These are phyloP conservation scores for Pluvialis apricaria DNA, from an alignment of 2,113 vertebrate species.

Conservation along the genomic window DNA sequence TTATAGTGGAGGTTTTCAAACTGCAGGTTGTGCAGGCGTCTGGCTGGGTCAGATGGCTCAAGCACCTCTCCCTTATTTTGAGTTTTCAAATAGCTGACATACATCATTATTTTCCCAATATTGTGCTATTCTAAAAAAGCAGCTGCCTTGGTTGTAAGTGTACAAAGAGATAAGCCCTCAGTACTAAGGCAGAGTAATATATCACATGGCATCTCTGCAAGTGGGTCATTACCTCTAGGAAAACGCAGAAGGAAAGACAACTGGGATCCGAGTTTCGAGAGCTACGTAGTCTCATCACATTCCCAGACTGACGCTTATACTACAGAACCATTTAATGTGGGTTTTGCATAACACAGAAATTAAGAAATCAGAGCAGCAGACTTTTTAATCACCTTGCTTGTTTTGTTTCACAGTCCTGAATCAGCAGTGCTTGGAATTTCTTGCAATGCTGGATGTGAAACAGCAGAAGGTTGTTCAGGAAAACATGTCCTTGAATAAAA, in stretches of 20 bases:
- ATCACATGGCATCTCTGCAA: not conserved
- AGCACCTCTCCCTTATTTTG: not conserved
- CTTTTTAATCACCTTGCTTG: not conserved
- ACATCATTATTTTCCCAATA: not conserved
- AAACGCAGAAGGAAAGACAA: not conserved
- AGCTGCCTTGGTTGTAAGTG: not conserved
- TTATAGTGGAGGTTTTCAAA: not conserved
- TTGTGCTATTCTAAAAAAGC: not conserved
- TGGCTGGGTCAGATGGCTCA: not conserved
- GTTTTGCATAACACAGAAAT: not conserved
- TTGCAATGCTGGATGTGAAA: slow-evolving; percentile 80
- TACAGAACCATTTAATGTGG: not conserved
- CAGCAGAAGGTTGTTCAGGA: slow-evolving; percentile 79
- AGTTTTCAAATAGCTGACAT: not conserved
- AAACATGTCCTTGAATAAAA: slow-evolving; percentile 51
- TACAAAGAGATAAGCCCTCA: not conserved
- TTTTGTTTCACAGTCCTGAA: slow-evolving; percentile 74
- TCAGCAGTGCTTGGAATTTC: slow-evolving; percentile 80
- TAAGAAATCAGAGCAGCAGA: not conserved
- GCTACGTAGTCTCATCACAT: not conserved
- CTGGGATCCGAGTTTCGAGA: not conserved
- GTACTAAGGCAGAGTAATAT: not conserved
- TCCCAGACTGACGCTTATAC: not conserved
- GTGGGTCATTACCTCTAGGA: not conserved
- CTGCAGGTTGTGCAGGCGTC: not conserved